Evolutionary conservation across 2,113 vertebrate genomes (phyloP).

Genomic region (Nycticebus coucang): DNA sequence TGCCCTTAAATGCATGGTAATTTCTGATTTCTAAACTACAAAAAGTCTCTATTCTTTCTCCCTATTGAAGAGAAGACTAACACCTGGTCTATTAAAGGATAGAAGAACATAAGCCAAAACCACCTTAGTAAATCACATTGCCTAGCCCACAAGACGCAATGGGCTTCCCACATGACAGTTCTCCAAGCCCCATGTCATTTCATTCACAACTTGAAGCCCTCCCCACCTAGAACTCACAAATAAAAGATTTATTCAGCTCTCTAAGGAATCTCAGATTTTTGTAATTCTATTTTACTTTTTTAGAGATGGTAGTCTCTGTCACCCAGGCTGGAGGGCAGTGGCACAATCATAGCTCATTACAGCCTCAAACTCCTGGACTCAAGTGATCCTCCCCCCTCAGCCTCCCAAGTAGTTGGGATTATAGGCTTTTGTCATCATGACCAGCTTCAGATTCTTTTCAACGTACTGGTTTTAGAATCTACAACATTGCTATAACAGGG

Average conservation of each 20-base stretch:
- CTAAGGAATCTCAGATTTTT: neutral
- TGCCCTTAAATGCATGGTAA: neutral
- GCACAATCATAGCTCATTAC: too few relatives aligned
- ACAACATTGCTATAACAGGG: neutral
- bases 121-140: neutral
- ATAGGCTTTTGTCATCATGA: too few relatives aligned
- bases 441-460: conserved; percentile 10
- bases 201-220: conserved; percentile 16
- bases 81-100: neutral
- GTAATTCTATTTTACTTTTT: too few relatives aligned
- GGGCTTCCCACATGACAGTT: neutral
- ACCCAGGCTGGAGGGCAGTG: too few relatives aligned
- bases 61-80: neutral
- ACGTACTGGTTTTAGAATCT: neutral
- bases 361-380: too few relatives aligned
- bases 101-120: neutral
- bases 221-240: neutral
- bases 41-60: conserved; percentile 13
- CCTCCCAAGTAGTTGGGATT: too few relatives aligned
- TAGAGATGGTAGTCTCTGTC: too few relatives aligned
- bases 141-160: neutral
- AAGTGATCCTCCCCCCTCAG: too few relatives aligned
- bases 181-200: neutral
- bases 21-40: conserved; percentile 41
- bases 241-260: neutral